Evolutionary conservation across 2,797 vertebrate species (phyloP), one percentile per base, ranked within the genome.

Genomic region (Tapirus indicus): DNA sequence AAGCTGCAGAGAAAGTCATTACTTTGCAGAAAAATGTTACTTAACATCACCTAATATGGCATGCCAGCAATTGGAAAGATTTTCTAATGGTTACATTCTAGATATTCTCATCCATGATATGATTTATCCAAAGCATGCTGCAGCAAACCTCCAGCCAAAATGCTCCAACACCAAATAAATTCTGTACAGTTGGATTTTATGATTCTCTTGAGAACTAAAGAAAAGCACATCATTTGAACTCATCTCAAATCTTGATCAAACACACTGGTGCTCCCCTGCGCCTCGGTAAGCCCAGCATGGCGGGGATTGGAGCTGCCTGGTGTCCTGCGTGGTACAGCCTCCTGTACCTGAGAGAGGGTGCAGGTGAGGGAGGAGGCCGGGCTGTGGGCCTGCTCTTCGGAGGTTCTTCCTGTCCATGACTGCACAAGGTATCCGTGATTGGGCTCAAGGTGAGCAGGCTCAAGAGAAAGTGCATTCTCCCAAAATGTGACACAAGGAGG

Each of bases 191-290:
- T 4, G 17, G 20, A 32, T 77, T 95, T 94, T 91, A 52, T 29
- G 44, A 41, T 54, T 54, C 25, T 18, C 29, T 35, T 9, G 23
- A 66, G 58, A 87, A 80, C 27, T n/a, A 38, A 88, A 80, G 47
- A 38, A 49, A 44, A 35, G 4, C 54, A 2, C 12, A 23, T 75
- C 20, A 32, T 68, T 74, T 86, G 41, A 94, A 58, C 10, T 86
- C 68, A 6, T n/a, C 78, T 27, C 91, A 52, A 38, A 72, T 52
- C 66, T 84, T 49, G 41, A 23, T 35, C 0, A 66, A 52, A 64
- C 49, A 49, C 1, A 2, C 16, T 21, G 0, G 7, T 17, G 11
- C 13, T 72, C 7, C 16, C 44, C 0, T 4, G 0, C 1, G 5
- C 56, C 13, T 74, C 2, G 0, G 44, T 66, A 6, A 68, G 32